Evolutionary conservation across 2,113 vertebrate genomes (phyloP), one percentile per base, ranked within the genome.

Genomic region (Nymphicus hollandicus): DNA sequence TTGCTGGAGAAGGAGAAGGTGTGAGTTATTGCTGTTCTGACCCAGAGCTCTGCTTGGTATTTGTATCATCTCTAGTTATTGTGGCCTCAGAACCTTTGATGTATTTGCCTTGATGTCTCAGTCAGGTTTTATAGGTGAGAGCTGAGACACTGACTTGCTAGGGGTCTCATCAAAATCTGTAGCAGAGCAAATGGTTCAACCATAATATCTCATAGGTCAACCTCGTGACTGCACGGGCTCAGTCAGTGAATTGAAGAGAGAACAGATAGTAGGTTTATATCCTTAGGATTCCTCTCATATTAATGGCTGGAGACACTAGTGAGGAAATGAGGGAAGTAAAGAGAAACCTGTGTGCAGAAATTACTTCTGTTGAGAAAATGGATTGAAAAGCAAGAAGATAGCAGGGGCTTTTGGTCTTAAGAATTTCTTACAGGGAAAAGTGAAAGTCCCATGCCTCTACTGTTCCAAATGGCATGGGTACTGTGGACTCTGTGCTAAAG

Each of bases 131-230:
- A 25, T 11, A 47, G 27, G 27, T 44, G 33, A 25, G 23, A 64
- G n/a, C 23, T 4, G 33, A 74, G 49, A 24, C 23, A 27, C 7
- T 27, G 44, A 49, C 7, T 46, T 79, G 28, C 53, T n/a, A 28
- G 73, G 61, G 49, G 24, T 93, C 53, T 80, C 22, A 17, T 53
- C 4, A 74, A 52, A 79, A 89, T 39, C 65, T 53, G 28, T 33
- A 50, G 47, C 64, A 46, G 39, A 68, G 16, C 53, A 83, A 49
- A 56, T 9, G 24, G 11, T 43, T 66, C 50, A 55, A 24, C 23
- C 16, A 29, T 13, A n/a, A 29, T 20, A 11, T 81, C 44, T 23
- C 13, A 4, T 2, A 0, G 39, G 31, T 90, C 6, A 2, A 0
- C 47, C 13, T 49, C n/a, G 13, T 55, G n/a, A 61, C 10, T 23